These are phyloP conservation scores for Plectropomus leopardus DNA, from an alignment of 2,113 vertebrate species.

Conservation along the genomic window DNA sequence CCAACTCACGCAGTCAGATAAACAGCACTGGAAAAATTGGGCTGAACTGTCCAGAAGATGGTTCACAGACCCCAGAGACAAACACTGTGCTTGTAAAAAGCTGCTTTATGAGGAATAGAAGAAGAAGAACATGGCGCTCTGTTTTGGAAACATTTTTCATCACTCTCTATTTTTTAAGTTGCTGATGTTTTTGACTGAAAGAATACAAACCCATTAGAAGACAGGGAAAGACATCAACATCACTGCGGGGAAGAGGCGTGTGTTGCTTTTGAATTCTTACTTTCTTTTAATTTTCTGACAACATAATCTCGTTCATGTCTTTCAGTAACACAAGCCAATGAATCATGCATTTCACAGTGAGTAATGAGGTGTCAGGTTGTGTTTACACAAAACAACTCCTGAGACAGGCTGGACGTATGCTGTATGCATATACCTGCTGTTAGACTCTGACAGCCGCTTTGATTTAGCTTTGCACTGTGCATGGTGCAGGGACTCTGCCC, in stretches of 20 bases:
- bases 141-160: slow-evolving; percentile 11
- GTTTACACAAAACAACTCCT: slow-evolving; percentile 42
- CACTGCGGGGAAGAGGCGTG: not conserved
- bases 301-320: slow-evolving; percentile 22
- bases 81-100: slow-evolving; percentile 39
- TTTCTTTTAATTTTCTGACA: slow-evolving; percentile 28
- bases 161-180: not conserved
- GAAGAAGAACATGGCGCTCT: not conserved
- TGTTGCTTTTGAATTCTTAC: not conserved
- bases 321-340: slow-evolving; percentile 13
- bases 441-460: slow-evolving; percentile 43
- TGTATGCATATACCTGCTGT: slow-evolving; percentile 39
- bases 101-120: slow-evolving; percentile 39
- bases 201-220: slow-evolving; percentile 22
- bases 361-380: slow-evolving; percentile 39
- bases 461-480: slow-evolving; percentile 47
- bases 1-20: slow-evolving; percentile 32
- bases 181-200: not conserved
- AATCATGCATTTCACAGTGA: slow-evolving; percentile 13
- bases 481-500: not conserved
- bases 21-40: slow-evolving; percentile 48
- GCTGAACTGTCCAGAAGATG: slow-evolving; percentile 43
- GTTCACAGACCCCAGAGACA: slow-evolving; percentile 47
- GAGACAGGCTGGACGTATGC: not conserved
- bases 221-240: slow-evolving; percentile 25